A percentile compares a stretch with the other conserved stretches of the same genome.
Conservation (phyloP, 2,113 vertebrate species). For the Fregetta grallaria region DNA sequence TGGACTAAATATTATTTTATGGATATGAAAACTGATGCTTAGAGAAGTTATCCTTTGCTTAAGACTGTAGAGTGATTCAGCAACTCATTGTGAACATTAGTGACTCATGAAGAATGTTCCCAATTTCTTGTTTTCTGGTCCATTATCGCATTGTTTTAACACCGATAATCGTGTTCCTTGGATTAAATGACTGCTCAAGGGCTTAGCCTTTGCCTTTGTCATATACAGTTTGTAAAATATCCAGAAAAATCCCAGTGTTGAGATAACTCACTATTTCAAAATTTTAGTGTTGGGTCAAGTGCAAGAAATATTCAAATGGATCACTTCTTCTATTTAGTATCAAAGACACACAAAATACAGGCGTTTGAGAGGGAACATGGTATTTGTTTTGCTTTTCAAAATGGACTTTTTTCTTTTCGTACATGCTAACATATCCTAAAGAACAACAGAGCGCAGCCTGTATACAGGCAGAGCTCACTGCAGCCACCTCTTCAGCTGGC, state of each 20-base stretch:
- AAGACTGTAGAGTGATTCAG: slow-evolving; percentile 1
- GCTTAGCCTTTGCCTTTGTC: not conserved
- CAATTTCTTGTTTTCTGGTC: not conserved
- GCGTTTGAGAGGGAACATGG: not conserved
- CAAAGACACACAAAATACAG: not conserved
- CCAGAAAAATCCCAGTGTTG: not conserved
- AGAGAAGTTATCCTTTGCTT: not conserved
- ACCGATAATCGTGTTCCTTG: not conserved
- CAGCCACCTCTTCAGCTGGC: not conserved
- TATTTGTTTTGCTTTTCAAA: not conserved
- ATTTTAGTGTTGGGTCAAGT: not conserved
- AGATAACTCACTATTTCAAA: not conserved
- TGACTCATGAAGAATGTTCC: not conserved
- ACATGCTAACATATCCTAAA: not conserved
- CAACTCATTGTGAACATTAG: not conserved
- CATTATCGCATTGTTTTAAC: not conserved
- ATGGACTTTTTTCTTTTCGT: not conserved
- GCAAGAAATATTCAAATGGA: not conserved
- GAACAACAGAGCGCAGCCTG: not conserved
- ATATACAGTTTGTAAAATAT: not conserved
- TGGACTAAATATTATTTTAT: not conserved
- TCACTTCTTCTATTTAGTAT: not conserved
- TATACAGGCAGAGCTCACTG: not conserved
- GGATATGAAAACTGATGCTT: not conserved
- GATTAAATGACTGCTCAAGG: not conserved